Evolutionary conservation across 2,888 invertebrate species (phyloP).

Genomic region (Temnothorax rugatulus): DNA sequence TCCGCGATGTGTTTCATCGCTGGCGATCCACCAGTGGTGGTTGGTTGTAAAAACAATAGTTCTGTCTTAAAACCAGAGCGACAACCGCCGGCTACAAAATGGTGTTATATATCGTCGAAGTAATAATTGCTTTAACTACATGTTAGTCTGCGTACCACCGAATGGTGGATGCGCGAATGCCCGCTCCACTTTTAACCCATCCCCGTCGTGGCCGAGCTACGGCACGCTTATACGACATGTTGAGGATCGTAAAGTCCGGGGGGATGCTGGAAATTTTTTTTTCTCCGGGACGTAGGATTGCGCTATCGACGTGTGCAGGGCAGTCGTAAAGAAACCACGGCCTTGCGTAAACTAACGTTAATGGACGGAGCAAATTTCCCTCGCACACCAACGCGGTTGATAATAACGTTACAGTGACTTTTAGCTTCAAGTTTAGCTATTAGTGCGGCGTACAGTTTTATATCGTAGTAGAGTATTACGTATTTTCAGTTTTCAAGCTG

Average conservation of each 20-base stretch:
- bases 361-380: constrained; percentile 64
- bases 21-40: background rate
- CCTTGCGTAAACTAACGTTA: constrained; percentile 80
- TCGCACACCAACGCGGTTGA: constrained; percentile 23
- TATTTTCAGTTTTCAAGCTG: background rate
- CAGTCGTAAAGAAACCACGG: constrained; percentile 80
- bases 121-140: constrained; percentile 64
- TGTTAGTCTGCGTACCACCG: background rate
- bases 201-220: constrained; percentile 31
- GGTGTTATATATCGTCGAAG: constrained; percentile 44
- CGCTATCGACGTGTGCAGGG: constrained; percentile 77
- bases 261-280: constrained; percentile 76
- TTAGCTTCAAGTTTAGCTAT: background rate
- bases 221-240: constrained; percentile 75
- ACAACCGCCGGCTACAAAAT: background rate
- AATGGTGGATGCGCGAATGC: constrained; percentile 9
- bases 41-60: constrained; percentile 62
- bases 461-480: background rate
- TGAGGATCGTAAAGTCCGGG: constrained; percentile 77
- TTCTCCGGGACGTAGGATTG: constrained; percentile 67
- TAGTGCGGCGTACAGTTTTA: background rate
- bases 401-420: constrained; percentile 9
- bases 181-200: constrained; percentile 15
- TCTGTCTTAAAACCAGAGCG: constrained; percentile 32
- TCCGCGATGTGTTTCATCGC: constrained; percentile 46